A percentile compares a stretch with the other conserved stretches of the same genome.
phyloP scores from a whole-genome alignment of 2,888 invertebrate species.

The Nemoura dubitans region DNA sequence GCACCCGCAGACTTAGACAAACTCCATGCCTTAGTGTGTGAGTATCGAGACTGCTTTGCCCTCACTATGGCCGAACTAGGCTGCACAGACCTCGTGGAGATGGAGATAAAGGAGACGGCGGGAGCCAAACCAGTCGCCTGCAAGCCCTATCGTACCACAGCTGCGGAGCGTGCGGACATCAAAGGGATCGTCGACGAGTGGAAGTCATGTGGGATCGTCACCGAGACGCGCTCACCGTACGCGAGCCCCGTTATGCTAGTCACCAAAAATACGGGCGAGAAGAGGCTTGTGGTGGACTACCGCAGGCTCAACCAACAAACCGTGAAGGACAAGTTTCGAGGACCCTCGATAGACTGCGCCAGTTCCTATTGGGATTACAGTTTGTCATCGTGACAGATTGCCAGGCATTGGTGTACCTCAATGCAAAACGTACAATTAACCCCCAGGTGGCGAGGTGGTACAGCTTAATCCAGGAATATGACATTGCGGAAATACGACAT shows the following conservation, averaged over 20 bases:
- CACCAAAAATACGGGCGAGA: neutral
- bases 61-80: conserved; percentile 1
- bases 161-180: too few relatives aligned
- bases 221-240: neutral
- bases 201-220: neutral
- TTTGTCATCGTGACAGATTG: neutral
- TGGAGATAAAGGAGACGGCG: too few relatives aligned
- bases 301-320: neutral
- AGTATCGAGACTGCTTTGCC: conserved; percentile 13
- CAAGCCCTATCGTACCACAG: too few relatives aligned
- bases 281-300: too few relatives aligned
- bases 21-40: neutral
- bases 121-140: too few relatives aligned
- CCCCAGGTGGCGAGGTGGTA: too few relatives aligned
- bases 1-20: neutral
- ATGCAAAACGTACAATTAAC: too few relatives aligned
- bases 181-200: neutral
- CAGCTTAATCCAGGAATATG: too few relatives aligned
- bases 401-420: too few relatives aligned
- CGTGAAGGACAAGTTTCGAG: neutral
- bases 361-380: neutral
- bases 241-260: neutral
- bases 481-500: neutral
- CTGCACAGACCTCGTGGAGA: too few relatives aligned
- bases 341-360: neutral